Evolutionary conservation across 2,797 vertebrate genomes (phyloP).

Genomic region (Emydoidea blandingii): DNA sequence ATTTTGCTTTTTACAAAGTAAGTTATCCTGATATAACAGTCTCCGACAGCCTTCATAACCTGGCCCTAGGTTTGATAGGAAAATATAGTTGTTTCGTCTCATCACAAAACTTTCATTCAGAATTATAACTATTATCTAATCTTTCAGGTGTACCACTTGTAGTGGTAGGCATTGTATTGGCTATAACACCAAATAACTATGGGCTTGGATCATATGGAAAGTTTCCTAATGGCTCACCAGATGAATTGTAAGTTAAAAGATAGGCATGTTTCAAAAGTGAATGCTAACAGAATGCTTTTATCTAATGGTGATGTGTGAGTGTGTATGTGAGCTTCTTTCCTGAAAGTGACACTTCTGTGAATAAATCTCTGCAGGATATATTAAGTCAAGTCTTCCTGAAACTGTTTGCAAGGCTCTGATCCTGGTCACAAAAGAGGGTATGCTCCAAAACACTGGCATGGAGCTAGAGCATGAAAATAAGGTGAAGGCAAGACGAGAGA

Average conservation of each 20-base stretch:
- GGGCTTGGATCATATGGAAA: constrained; percentile 86
- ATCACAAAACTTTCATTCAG: background rate
- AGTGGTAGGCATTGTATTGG: constrained; percentile 88
- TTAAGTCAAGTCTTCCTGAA: background rate
- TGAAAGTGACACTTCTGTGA: background rate
- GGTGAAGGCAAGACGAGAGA: background rate
- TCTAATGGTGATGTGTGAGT: background rate
- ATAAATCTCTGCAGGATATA: background rate
- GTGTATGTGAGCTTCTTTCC: background rate
- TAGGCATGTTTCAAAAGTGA: background rate
- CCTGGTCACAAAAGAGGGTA: background rate
- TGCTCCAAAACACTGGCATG: background rate
- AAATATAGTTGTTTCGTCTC: background rate
- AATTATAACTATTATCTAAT: background rate
- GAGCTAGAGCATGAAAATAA: background rate
- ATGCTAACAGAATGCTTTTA: background rate
- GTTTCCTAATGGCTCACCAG: constrained; percentile 80
- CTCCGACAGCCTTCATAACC: background rate
- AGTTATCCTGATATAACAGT: background rate
- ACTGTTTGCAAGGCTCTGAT: background rate
- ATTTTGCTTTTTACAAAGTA: background rate
- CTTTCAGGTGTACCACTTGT: constrained; percentile 89
- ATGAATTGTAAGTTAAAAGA: constrained; percentile 90
- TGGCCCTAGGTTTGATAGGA: background rate
- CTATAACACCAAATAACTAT: constrained; percentile 89